Evolutionary conservation across 2,797 vertebrate species (phyloP).

Genomic region (Brachyrhaphis roseni): DNA sequence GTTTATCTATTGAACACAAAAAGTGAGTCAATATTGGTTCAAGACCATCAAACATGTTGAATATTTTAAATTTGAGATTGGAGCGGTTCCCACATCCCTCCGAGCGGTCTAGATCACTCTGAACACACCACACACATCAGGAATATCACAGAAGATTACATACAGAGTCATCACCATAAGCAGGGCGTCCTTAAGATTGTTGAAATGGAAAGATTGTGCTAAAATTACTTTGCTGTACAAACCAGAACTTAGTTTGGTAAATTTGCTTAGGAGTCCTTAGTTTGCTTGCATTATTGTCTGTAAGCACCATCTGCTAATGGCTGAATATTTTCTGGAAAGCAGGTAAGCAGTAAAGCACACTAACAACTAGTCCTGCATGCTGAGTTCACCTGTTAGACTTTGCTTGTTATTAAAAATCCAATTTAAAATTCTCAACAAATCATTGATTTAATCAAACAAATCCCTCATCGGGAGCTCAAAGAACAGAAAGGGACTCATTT

Average conservation of each 20-base stretch:
- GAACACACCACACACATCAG: no score
- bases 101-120: no score
- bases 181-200: no score
- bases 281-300: not conserved
- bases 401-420: constrained; percentile 23
- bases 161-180: no score
- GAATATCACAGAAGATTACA: no score
- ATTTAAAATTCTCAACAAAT: constrained; percentile 21
- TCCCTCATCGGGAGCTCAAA: constrained; percentile 19
- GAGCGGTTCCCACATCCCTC: no score
- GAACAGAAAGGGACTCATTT: constrained; percentile 16
- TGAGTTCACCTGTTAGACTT: constrained; percentile 14
- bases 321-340: constrained; percentile 5
- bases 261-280: not conserved
- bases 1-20: no score
- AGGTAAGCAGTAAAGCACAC: constrained; percentile 4
- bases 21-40: no score
- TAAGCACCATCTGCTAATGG: not conserved
- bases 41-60: no score
- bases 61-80: no score
- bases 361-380: constrained; percentile 7
- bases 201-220: no score
- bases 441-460: constrained; percentile 6
- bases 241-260: not conserved
- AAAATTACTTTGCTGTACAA: no score